These are phyloP conservation scores for Wiebesia pumilae DNA, from an alignment of 1,140 invertebrate species.

Conservation along the genomic window DNA sequence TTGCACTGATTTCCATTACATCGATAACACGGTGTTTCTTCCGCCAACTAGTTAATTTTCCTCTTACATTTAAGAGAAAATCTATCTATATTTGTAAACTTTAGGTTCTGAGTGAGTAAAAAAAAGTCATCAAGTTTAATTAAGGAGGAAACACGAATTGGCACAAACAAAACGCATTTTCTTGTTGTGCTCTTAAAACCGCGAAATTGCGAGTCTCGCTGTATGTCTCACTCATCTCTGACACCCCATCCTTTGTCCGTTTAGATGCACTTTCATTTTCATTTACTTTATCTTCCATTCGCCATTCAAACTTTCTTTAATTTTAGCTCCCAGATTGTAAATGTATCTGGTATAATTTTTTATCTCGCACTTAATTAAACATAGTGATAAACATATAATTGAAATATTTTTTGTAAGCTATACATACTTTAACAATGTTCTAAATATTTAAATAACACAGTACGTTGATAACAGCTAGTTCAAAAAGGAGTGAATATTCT, in stretches of 20 bases:
- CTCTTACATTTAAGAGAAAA: background rate
- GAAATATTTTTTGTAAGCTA: background rate
- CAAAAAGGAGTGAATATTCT: too few species aligned
- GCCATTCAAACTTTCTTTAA: background rate
- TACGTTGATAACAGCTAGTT: too few species aligned
- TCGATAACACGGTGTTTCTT: background rate
- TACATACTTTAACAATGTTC: background rate
- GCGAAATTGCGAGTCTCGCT: background rate
- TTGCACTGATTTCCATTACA: background rate
- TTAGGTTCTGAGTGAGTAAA: background rate
- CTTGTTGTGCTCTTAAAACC: background rate
- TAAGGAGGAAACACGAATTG: conserved; percentile 13
- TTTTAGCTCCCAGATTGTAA: background rate
- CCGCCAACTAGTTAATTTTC: background rate
- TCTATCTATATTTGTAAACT: background rate
- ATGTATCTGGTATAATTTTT: background rate
- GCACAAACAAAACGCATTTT: background rate
- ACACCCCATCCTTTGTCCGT: background rate
- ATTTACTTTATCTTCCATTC: background rate
- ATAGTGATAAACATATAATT: background rate
- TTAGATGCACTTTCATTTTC: background rate
- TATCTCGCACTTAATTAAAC: background rate
- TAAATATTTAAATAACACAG: too few species aligned
- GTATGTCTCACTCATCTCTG: background rate
- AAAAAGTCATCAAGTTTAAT: conserved; percentile 29